Evolutionary conservation across 2,888 invertebrate species (phyloP).

Genomic region (Dascillus cervinus): DNA sequence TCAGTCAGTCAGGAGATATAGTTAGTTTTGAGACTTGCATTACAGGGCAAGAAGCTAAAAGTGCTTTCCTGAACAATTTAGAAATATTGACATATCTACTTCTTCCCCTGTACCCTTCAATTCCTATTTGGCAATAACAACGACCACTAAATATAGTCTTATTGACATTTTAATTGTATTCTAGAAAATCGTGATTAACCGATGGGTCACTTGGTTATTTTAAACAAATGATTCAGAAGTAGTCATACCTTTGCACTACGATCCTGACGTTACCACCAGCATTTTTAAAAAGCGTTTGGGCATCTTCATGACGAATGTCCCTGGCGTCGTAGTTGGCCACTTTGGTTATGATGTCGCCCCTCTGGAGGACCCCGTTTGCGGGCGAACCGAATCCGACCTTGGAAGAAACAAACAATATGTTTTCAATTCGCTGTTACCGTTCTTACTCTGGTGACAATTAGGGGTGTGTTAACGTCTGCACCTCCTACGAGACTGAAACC

Average conservation of each 20-base stretch:
- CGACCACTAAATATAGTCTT: too few relatives aligned
- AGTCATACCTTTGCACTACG: slow-evolving; percentile 71
- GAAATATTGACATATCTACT: too few relatives aligned
- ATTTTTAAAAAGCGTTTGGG: slow-evolving; percentile 78
- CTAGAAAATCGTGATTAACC: too few relatives aligned
- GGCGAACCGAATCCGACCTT: slow-evolving; percentile 85
- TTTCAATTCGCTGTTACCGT: slow-evolving; percentile 3
- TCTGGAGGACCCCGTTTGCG: slow-evolving; percentile 73
- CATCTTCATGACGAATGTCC: slow-evolving; percentile 84
- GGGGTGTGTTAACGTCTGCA: slow-evolving; percentile 75
- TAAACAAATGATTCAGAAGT: too few relatives aligned
- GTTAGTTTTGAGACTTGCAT: too few relatives aligned
- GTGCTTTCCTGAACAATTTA: too few relatives aligned
- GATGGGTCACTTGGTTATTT: too few relatives aligned
- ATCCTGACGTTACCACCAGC: slow-evolving; percentile 72
- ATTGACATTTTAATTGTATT: too few relatives aligned
- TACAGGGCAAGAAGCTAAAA: too few relatives aligned
- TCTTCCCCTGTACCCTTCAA: too few relatives aligned
- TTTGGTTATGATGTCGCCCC: slow-evolving; percentile 86
- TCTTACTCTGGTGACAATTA: slow-evolving; percentile 83
- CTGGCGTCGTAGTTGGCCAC: slow-evolving; percentile 84
- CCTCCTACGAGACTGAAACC: slow-evolving; percentile 84
- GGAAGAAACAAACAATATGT: slow-evolving; percentile 7
- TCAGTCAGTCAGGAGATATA: too few relatives aligned
- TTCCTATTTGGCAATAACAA: too few relatives aligned